Percentiles rank a stretch among this genome's conserved stretches.
Conservation (phyloP, 2,888 invertebrate genomes). For the Podotricha telesiphe region DNA sequence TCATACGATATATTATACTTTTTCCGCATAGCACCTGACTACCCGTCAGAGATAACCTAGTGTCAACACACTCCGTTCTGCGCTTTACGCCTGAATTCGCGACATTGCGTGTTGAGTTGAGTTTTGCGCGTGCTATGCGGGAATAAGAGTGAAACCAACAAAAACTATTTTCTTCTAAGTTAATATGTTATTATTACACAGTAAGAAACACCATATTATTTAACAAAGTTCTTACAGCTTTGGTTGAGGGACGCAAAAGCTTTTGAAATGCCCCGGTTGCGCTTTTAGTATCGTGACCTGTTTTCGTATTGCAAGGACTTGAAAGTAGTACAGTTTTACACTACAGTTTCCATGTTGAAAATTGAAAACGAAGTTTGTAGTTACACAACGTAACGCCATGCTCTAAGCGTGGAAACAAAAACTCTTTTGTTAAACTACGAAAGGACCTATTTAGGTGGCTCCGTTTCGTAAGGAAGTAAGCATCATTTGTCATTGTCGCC, state of each 20-base stretch:
- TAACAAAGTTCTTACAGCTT: conserved; percentile 1
- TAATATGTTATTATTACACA: neutral
- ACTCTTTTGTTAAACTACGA: conserved; percentile 42
- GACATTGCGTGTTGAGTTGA: too few species aligned
- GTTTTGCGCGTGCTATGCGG: too few species aligned
- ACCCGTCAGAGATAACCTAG: too few species aligned
- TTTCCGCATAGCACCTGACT: too few species aligned
- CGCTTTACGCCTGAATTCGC: too few species aligned
- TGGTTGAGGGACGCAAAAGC: conserved; percentile 27
- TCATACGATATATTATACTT: too few species aligned
- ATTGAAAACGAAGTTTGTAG: conserved; percentile 60
- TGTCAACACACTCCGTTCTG: too few species aligned
- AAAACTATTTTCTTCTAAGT: neutral
- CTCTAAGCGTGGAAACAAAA: conserved; percentile 57
- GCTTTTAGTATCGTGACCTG: conserved; percentile 41
- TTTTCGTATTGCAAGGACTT: conserved; percentile 41
- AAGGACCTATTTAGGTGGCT: conserved; percentile 35
- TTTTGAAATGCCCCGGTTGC: conserved; percentile 33
- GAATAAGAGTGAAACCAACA: too few species aligned
- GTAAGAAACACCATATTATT: neutral
- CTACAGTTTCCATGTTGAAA: conserved; percentile 49
- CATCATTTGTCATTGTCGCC: conserved; percentile 63
- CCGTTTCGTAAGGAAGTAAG: conserved; percentile 54
- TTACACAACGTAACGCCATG: conserved; percentile 52
- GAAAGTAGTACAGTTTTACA: conserved; percentile 45